Base-by-base conservation (phyloP, 2,113 vertebrate genomes). In the Mirza zaza region DNA sequence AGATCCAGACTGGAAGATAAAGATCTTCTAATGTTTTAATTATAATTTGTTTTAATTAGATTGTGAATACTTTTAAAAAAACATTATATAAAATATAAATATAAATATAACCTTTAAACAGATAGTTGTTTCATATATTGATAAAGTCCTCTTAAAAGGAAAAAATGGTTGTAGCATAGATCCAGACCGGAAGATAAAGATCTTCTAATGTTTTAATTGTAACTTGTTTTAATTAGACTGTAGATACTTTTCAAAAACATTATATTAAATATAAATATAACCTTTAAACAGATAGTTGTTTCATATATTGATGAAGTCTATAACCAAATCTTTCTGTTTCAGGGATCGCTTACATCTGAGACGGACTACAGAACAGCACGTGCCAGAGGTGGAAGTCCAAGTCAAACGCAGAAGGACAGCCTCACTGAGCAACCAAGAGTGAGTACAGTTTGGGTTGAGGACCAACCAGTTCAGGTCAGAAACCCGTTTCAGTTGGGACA, bases 311-410 rank as follows among this genome's bases (percentile, higher is more conserved):
- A 42, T 92, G 12, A 52, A 70, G n/a, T 83, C 11, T 61, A 11
- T 52, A 3, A 80, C 50, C 17, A 82, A 87, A 52, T 90, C 6
- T 80, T 91, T 59, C 6, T 90, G 1, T 75, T 84, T 91, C 80
- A 98, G 97, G 95, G 97, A 98, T 96, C 97, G 97, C 81, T 95
- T 97, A 90, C 96, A 97, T 48, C 71, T 97, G 95, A 96, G 97
- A 97, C 93, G 97, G 57, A 97, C 97, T 48, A 97, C 97, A 4
- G 97, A 98, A 52, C 97, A 98, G 90, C 97, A 96, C 90, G 90
- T 96, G 20, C 97, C 97, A 8, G 97, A 98, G 71, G 92, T 92
- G 8, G 97, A 97, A 84, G 95, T 98, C 39, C 97, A 98, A 70
- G 97, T 98, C 14, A 98, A 98, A 65, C 97, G 97, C 0, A 76